Base-by-base conservation (phyloP, 1,140 invertebrate species). In the Himalopsyche phryganea region DNA sequence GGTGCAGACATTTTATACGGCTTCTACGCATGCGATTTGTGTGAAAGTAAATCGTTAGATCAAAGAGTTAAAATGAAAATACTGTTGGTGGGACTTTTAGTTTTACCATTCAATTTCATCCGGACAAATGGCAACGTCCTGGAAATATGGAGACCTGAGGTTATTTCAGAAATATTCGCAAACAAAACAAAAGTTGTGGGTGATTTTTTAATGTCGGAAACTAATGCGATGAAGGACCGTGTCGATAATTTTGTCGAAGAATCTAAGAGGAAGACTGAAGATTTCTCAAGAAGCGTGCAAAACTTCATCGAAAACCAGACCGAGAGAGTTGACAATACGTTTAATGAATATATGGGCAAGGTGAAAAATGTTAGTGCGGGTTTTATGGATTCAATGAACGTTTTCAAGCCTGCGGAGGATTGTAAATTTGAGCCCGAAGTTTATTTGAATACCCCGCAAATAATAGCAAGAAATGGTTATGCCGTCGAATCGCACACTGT, bases 391-490 rank as follows among this genome's bases (percentile, higher is more conserved):
- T 52, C 20, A 6, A 50, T 50, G 40, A 50, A 58, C 17, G 13
- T 58, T 35, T 59, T 63, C 20, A 55, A 55, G 13, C 13, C 20
- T 5, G 41, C 59, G 10, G 11, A 9, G 4, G 35, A 49, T 17
- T 54, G 46, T 15, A 42, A 60, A 35, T 58, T 55, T 35, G 71
- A 76, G 53, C 74, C 75, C 0, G 65, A 69, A 2, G 65, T 77
- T 10, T 66, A 66, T 6, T 72, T 79, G 71, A 72, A 66, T 0
- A 76, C 76, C 2, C 75, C 79, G 1, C 81, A 87, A 60, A 73
- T 87, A 32, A 83, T 87, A 60, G 76, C 73, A 38, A 66, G 70
- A 45, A 78, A 82, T 35, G 89, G 89, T 42, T 91, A 90, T 69
- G 74, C 75, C 0, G 77, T 82, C 0, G 86, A 91, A 72, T 78